Conservation (phyloP, 2,797 vertebrate genomes). For the Austrolebias charrua region DNA sequence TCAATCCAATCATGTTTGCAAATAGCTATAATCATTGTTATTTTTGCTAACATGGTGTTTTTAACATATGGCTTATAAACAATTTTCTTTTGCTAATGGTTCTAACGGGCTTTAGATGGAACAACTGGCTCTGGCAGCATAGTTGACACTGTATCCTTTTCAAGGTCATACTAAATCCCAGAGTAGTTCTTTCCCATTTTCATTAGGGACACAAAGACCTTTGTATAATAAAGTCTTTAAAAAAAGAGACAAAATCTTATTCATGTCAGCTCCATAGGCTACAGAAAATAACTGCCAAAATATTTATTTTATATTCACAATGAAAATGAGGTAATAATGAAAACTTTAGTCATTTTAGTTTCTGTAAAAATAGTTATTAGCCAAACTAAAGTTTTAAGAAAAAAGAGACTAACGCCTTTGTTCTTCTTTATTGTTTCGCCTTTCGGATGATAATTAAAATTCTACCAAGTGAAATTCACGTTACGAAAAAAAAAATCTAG, state of each 20-base stretch:
- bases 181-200: background rate
- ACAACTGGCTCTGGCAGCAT: background rate
- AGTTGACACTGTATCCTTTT: background rate
- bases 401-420: background rate
- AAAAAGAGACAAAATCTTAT: background rate
- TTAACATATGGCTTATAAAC: background rate
- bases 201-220: background rate
- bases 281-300: background rate
- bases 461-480: background rate
- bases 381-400: background rate
- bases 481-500: slow-evolving; percentile 9
- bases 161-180: background rate
- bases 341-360: slow-evolving; percentile 13
- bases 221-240: background rate
- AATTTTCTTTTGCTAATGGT: too few species aligned
- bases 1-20: too few species aligned
- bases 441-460: slow-evolving; percentile 13
- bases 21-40: background rate
- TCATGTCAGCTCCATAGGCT: background rate
- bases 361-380: slow-evolving; percentile 6
- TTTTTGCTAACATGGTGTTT: background rate
- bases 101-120: background rate
- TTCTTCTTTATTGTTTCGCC: background rate
- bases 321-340: slow-evolving; percentile 1
- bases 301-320: background rate